Conservation (phyloP, 2,113 vertebrate genomes). For the Oplegnathus fasciatus region DNA sequence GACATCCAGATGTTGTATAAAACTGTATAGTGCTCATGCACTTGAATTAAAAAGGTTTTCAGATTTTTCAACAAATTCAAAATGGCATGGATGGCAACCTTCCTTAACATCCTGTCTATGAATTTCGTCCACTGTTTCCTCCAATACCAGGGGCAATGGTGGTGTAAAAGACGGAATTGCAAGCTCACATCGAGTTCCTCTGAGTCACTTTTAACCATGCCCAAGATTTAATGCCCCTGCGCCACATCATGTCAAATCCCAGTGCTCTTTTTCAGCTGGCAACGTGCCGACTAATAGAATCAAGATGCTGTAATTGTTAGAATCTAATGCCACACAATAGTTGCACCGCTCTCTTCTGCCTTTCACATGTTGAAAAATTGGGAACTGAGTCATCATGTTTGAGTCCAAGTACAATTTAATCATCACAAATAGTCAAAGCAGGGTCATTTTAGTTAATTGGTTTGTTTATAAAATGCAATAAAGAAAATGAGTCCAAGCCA, state of each 20-base stretch:
- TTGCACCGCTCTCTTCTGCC: neutral
- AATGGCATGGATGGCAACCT: neutral
- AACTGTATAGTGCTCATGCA: neutral
- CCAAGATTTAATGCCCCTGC: neutral
- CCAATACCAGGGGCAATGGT: neutral
- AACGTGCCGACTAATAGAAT: neutral
- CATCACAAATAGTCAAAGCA: neutral
- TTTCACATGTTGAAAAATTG: conserved; percentile 6
- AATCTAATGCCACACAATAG: neutral
- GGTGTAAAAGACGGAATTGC: neutral
- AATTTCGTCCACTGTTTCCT: neutral
- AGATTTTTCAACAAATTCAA: neutral
- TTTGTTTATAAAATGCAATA: neutral
- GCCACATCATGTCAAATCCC: neutral
- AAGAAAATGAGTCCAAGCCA: neutral
- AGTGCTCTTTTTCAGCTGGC: neutral
- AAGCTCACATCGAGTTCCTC: neutral
- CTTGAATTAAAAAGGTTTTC: too few relatives aligned
- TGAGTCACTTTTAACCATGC: conserved; percentile 24
- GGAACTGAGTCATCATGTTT: neutral
- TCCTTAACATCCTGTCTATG: neutral
- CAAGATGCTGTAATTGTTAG: conserved; percentile 1
- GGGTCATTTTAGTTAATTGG: neutral
- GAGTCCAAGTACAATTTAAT: neutral
- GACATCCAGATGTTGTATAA: neutral